Conservation (phyloP, 2,888 invertebrate species). For the Aleiodes leptofemur region DNA sequence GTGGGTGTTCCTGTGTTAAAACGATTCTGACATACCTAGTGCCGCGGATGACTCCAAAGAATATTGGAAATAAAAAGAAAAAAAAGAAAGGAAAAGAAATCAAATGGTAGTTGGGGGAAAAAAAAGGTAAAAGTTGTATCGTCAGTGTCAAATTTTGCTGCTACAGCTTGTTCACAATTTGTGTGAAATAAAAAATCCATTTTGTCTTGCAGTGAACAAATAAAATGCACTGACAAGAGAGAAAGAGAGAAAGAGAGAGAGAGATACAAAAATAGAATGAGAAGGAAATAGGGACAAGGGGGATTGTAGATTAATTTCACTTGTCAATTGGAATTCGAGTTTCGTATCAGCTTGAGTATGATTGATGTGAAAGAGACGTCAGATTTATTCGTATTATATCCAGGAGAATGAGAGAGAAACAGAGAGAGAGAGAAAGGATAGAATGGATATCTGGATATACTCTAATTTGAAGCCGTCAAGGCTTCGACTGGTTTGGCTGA, state of each 20-base stretch:
- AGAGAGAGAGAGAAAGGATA: too few relatives aligned
- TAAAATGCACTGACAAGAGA: neutral
- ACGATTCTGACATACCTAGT: neutral
- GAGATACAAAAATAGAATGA: too few relatives aligned
- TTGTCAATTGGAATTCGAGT: constrained; percentile 27
- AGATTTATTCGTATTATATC: constrained; percentile 16
- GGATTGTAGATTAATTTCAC: constrained; percentile 28
- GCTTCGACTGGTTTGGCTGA: neutral
- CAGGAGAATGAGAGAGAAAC: neutral
- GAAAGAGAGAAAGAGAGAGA: neutral
- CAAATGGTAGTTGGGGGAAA: neutral
- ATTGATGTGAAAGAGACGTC: constrained; percentile 17
- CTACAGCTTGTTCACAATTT: constrained; percentile 17
- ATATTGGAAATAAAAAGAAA: neutral
- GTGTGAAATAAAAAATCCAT: constrained; percentile 9
- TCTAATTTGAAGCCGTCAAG: constrained; percentile 2
- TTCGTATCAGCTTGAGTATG: constrained; percentile 7
- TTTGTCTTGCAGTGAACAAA: constrained; percentile 5
- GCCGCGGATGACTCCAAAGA: constrained; percentile 22
- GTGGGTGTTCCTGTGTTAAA: too few relatives aligned
- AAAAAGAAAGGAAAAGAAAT: constrained; percentile 19
- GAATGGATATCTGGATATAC: constrained; percentile 10
- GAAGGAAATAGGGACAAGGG: neutral
- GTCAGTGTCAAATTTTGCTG: constrained; percentile 14
- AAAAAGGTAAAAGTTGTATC: neutral